Conservation (phyloP, 1,140 invertebrate species). For the Lasioglossum albipes region DNA sequence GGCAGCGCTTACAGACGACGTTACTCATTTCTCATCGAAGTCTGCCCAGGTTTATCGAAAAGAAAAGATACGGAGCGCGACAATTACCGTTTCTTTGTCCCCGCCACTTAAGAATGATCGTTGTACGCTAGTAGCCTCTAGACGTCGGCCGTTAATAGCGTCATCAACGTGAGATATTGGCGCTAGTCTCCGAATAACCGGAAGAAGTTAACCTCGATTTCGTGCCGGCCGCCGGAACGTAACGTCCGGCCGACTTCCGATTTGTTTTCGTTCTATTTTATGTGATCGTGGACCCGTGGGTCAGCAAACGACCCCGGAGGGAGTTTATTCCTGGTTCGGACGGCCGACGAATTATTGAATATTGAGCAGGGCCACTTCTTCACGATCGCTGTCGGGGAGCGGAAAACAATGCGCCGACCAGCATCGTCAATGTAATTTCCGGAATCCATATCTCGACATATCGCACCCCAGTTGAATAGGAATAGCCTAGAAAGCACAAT, state of each 20-base stretch:
- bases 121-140: background rate
- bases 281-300: slow-evolving; percentile 42
- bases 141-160: slow-evolving; percentile 60
- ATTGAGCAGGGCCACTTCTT: slow-evolving; percentile 66
- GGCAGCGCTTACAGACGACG: slow-evolving; percentile 20
- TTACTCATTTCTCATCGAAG: background rate
- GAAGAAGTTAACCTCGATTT: slow-evolving; percentile 75
- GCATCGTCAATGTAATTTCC: slow-evolving; percentile 27
- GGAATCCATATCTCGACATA: background rate
- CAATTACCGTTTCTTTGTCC: slow-evolving; percentile 46
- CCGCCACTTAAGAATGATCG: slow-evolving; percentile 26
- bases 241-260: slow-evolving; percentile 61
- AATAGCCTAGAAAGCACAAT: background rate
- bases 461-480: background rate
- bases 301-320: slow-evolving; percentile 35
- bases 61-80: background rate
- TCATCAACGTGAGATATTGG: slow-evolving; percentile 67
- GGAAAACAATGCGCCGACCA: slow-evolving; percentile 59
- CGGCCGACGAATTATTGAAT: slow-evolving; percentile 69
- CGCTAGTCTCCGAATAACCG: slow-evolving; percentile 56
- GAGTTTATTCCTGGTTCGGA: slow-evolving; percentile 16
- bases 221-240: slow-evolving; percentile 57
- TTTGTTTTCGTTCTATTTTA: slow-evolving; percentile 72
- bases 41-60: background rate
- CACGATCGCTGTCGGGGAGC: slow-evolving; percentile 29